These are phyloP conservation scores for Mustela nigripes DNA, from an alignment of 2,113 vertebrate genomes.

Conservation along the genomic window DNA sequence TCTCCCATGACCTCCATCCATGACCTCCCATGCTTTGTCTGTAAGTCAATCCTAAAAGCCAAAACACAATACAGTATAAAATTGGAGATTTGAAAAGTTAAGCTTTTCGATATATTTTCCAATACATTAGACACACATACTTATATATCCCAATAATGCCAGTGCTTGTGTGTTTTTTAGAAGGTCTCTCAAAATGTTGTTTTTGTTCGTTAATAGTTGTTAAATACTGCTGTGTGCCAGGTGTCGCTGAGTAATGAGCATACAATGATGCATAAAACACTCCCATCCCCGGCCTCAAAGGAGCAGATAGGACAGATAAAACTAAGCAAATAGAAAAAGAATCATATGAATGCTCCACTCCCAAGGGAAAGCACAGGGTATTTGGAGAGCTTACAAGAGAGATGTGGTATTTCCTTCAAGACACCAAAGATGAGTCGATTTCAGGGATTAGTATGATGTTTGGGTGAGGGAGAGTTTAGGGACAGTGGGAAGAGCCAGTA, in stretches of 20 bases:
- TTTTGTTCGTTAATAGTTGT: not conserved
- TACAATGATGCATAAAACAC: not conserved
- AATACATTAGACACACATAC: not conserved
- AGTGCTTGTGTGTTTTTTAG: not conserved
- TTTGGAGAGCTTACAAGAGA: not conserved
- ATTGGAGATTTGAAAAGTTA: not conserved
- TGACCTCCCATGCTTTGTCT: not conserved
- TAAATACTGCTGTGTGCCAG: not conserved
- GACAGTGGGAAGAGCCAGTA: not conserved
- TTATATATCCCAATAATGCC: not conserved
- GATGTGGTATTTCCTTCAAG: not conserved
- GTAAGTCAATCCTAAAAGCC: not conserved
- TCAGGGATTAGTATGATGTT: not conserved
- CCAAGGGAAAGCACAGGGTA: not conserved
- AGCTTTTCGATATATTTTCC: not conserved
- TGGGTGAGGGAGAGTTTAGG: not conserved
- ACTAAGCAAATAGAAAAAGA: not conserved
- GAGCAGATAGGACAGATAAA: not conserved
- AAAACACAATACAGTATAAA: not conserved
- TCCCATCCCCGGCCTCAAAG: not conserved
- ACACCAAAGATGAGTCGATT: not conserved
- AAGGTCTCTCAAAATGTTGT: not conserved
- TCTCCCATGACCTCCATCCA: not conserved
- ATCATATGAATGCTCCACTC: not conserved
- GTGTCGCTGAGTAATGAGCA: not conserved